Base-by-base conservation (phyloP, 2,113 vertebrate species). In the Brachyhypopomus gauderio region DNA sequence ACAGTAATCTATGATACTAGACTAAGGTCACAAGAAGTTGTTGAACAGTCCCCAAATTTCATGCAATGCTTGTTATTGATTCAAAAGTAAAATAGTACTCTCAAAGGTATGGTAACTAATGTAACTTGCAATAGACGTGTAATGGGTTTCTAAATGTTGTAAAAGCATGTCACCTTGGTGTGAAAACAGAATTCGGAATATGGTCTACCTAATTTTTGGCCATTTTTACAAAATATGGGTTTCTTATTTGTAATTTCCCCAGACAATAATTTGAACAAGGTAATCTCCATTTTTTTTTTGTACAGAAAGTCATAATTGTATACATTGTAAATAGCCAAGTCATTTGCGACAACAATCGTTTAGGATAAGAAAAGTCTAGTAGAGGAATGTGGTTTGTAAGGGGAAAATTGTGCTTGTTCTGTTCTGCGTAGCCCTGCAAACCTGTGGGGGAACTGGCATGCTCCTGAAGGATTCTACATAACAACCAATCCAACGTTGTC, bases 331-430 rank as follows among this genome's bases (percentile, higher is more conserved):
- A 94, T 94, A 93, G 74, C 59, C 73, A 80, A 83, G 81, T 88
- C 91, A 89, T 92, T 90, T 91, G 92, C 90, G 86, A 91, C 92
- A 92, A 93, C 93, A 93, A 93, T 94, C 91, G 91, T 87, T 84
- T 67, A 88, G 59, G 77, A 64, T 56, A 64, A 81, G 66, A 82
- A 25, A 59, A 76, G 11, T 64, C 70, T 60, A 60, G 70, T 59
- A 80, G 27, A 83, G 72, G 85, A 75, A 72, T 81, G 70, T 80
- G 84, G 77, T 75, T 86, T 84, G 80, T 75, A 78, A 67, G 52
- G 77, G 79, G 86, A 85, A 86, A 79, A 71, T 81, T 85, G 59
- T 77, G 75, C 88, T 79, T 88, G 89, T 87, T 86, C 86, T 82
- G 78, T 86, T 80, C 64, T 81, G 84, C 87, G 62, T 69, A 69